Evolutionary conservation across 2,797 vertebrate genomes (phyloP), one percentile per base, ranked within the genome.

Genomic region (Lindbergichthys nudifrons): DNA sequence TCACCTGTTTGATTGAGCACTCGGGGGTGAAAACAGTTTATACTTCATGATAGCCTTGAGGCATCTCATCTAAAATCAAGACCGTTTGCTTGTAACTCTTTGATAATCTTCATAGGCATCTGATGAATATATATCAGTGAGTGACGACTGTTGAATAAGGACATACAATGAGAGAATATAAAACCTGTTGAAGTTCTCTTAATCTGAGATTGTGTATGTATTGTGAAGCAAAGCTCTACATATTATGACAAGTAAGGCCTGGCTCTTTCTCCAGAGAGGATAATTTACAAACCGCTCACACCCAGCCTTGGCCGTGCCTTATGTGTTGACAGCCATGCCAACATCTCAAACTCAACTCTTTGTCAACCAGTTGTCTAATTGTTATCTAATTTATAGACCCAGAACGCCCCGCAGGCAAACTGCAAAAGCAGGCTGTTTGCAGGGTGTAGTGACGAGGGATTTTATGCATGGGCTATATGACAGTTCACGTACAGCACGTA

Each of bases 321-420:
- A 85, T 69, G 84, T 84, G 85, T 85, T 90, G 92, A 93, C 88
- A 92, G 88, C 85, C 80, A 65, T 87, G 80, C 68, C 73, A 75
- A 88, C 74, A 82, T 75, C 84, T 82, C 84, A 85, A 77, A 85
- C 80, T 81, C 71, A 90, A 93, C 71, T 73, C 77, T 89, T 92
- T 93, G 89, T 88, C 80, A 92, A 79, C 73, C 81, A 75, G 77
- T 87, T 89, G 70, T 89, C 54, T 92, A 94, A 92, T 91, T 92
- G 88, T 90, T 87, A 48, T 92, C 85, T 85, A 93, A 92, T 94
- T 93, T 93, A 94, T 93, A 73, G 91, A 83, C 73, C 15, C 50
- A 62, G 62, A 79, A 89, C 72, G 74, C 84, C 89, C 90, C 50
- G 9, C 62, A 82, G 92, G 89, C 51, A 83, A 82, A 82, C 65